Base-by-base conservation (phyloP, 2,888 invertebrate genomes). In the Meteorus cinctellus region DNA sequence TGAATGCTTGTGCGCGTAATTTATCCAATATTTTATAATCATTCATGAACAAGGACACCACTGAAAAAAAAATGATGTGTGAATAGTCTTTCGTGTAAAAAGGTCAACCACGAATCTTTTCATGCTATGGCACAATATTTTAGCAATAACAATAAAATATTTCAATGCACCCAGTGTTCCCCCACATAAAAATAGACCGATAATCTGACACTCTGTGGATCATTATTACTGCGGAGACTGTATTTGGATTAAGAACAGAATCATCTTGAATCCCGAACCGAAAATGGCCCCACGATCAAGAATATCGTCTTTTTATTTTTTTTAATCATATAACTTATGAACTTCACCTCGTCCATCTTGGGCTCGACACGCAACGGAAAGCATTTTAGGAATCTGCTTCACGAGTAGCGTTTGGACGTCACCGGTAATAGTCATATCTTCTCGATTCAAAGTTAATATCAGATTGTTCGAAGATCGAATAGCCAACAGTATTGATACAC, bases 21-120 rank as follows among this genome's bases (percentile, higher is more conserved):
- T 77, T 59, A 31, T 79, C 63, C 27, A 84, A 59, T n/a, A 84
- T 31, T 6, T 16, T 24, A 12, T 72, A 27, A 2, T 81, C 45
- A 0, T 66, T 41, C 24, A 80, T 36, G n/a, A 78, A 84, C 27
- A 31, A 79, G 29, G 79, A 41, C 27, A 84, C 68, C 34, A 83
- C 84, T 84, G 70, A 14, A 78, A 78, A 8, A 31, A 59, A 19
- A 36, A 3, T 29, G 27, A n/a, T 31, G n/a, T n/a, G 4, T 51
- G 5, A 14, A 14, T 29, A 36, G 41, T 65, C 16, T 34, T 34
- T 41, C 41, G 1, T 12, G 4, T 8, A 12, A 41, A 41, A 41
- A 41, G 12, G 12, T 8, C 0, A 34, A 8, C 8, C 34, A 34
- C 2, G 8, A 2, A 34, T 34, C 5, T 34, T 34, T 34, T 34